Evolutionary conservation across 2,113 vertebrate species (phyloP), one percentile per base, ranked within the genome.

Genomic region (Bubo blakistoni): DNA sequence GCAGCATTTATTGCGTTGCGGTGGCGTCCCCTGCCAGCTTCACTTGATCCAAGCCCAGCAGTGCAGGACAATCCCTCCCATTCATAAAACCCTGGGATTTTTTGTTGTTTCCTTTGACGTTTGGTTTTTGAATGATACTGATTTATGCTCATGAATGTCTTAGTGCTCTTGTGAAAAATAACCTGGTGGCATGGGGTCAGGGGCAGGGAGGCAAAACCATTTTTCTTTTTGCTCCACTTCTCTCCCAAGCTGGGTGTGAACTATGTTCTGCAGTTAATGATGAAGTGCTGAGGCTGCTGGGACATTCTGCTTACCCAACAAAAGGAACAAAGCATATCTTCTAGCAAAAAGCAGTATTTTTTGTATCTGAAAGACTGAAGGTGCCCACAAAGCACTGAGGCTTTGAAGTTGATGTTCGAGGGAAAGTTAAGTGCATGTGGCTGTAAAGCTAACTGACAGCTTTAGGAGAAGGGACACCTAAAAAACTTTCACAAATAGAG

Each of bases 61-160:
- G 86, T 2, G 2, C 34, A 91, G n/a, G 36, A 93, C 92, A 97
- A 87, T 92, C 83, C 46, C 72, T 83, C 57, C 69, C 91, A 95
- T 93, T 96, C 95, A 96, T 96, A 97, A 97, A 96, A 89, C 73
- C 34, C 30, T 57, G 66, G 44, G 77, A 83, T 65, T 76, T 92
- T 92, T 74, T 44, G 85, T 81, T 87, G 65, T 93, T 88, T 71
- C 88, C 69, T 76, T 76, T 72, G 63, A 92, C 26, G 1, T 3
- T 42, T 51, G 52, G 16, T 30, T 94, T 93, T 73, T 78, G 63
- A 92, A 89, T 67, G 44, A 51, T 89, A 51, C 77, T 81, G 88
- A 92, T 89, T 95, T 92, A 84, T 69, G 63, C 27, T 85, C 25
- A 16, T 5, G 79, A 76, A 49, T 0, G 0, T 80, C 46, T 59